phyloP scores from a whole-genome alignment of 2,888 invertebrate species.

The Abrostola triplasia region DNA sequence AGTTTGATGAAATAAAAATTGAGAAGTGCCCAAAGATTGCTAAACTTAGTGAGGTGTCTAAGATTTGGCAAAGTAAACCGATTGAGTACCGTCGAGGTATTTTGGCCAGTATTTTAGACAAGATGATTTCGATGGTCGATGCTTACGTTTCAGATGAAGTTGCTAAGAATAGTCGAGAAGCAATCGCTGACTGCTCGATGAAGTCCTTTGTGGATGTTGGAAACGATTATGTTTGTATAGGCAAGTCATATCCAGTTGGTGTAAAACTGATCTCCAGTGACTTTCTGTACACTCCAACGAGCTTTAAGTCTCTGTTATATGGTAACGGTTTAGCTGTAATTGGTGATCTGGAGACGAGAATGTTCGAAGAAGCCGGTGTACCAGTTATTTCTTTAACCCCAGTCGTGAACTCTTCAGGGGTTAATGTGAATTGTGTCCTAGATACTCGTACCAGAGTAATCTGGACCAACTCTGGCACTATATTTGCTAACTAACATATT shows the following conservation, averaged over 20 bases:
- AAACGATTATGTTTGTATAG: constrained; percentile 49
- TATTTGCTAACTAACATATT: constrained; percentile 62
- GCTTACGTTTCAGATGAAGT: background rate
- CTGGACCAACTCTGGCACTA: constrained; percentile 65
- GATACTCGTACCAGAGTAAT: constrained; percentile 44
- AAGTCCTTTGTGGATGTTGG: constrained; percentile 42
- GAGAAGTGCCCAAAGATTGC: background rate
- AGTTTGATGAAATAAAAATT: rapidly evolving
- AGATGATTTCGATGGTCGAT: too few relatives aligned
- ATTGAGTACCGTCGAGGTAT: constrained; percentile 28
- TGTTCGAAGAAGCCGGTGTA: constrained; percentile 19
- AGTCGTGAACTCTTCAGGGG: rapidly evolving
- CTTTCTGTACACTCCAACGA: background rate
- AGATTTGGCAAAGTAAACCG: constrained; percentile 35
- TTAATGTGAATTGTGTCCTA: rapidly evolving
- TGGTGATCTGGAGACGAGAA: background rate
- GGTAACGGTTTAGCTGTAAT: constrained; percentile 34
- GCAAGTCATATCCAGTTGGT: constrained; percentile 20
- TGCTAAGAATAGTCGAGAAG: background rate
- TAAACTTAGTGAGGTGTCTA: constrained; percentile 11
- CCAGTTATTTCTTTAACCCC: constrained; percentile 16
- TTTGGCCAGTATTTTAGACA: constrained; percentile 23
- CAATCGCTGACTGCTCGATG: constrained; percentile 1
- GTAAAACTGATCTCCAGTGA: background rate
- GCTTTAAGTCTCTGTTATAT: constrained; percentile 29